Base-by-base conservation (phyloP, 2,888 invertebrate genomes). In the Xestobium rufovillosum region DNA sequence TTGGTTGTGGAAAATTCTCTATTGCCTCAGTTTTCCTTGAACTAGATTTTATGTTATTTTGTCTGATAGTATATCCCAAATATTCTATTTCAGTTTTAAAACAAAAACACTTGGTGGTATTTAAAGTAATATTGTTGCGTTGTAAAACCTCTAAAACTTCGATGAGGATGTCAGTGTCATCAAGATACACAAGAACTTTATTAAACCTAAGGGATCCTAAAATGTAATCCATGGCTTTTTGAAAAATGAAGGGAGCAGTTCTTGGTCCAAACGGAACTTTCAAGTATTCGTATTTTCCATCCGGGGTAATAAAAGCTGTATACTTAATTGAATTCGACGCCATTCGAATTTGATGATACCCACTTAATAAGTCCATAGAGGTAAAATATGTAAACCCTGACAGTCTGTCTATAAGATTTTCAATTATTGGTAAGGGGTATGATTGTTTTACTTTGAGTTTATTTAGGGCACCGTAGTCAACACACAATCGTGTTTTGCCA, bases 291-390 rank as follows among this genome's bases (percentile, higher is more conserved):
- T n/a, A n/a, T n/a, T n/a, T n/a, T n/a, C n/a, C n/a, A n/a, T n/a
- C n/a, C n/a, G n/a, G n/a, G n/a, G n/a, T n/a, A n/a, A n/a, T n/a
- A n/a, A n/a, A n/a, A n/a, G 29, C 4, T 3, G 29, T 29, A 12
- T 29, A 29, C 14, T 29, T 29, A 2, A 29, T 12, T 12, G 12
- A 29, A 12, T 29, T 14, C 3, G 2, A 3, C 13, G 29, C 12
- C 10, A 29, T 29, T 4, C 14, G 12, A 29, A 29, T 29, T 29
- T 29, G 29, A 12, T 29, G 29, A 29, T 29, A 3, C n/a, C 29
- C 29, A 29, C 29, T 29, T 12, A 31, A 6, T n/a, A 31, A 17
- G 4, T 16, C n/a, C 16, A 35, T 37, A 48, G 42, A 36, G 47
- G 26, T 47, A 48, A 14, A n/a, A n/a, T n/a, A n/a, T n/a, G n/a